Evolutionary conservation across 2,888 invertebrate species (phyloP).

Genomic region (Linyphia triangularis): DNA sequence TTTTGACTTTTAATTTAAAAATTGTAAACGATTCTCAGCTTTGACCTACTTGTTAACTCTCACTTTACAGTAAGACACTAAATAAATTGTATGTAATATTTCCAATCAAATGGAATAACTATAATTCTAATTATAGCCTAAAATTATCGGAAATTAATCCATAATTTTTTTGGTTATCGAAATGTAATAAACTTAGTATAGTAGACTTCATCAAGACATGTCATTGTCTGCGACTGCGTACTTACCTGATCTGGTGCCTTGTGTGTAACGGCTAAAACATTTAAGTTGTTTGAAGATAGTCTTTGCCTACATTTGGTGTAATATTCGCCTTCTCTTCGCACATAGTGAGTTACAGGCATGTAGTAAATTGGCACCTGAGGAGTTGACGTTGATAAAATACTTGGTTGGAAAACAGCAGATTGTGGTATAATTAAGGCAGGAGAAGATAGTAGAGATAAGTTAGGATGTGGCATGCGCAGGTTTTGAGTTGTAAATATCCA

Average conservation of each 20-base stretch:
- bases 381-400: background rate
- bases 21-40: too few relatives aligned
- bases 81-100: too few relatives aligned
- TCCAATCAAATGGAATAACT: too few relatives aligned
- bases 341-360: background rate
- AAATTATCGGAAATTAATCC: too few relatives aligned
- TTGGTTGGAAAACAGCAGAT: background rate
- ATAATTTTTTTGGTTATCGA: too few relatives aligned
- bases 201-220: too few relatives aligned
- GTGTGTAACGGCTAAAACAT: background rate
- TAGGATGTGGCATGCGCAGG: background rate
- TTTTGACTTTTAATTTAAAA: too few relatives aligned
- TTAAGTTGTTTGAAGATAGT: background rate
- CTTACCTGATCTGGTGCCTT: background rate
- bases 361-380: background rate
- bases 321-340: background rate
- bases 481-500: background rate
- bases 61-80: too few relatives aligned
- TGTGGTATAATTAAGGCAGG: background rate
- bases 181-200: too few relatives aligned
- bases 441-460: background rate
- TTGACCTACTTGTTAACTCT: too few relatives aligned
- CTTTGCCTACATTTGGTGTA: background rate
- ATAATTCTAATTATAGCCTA: too few relatives aligned
- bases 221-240: too few relatives aligned